Base-by-base conservation (phyloP, 2,797 vertebrate species). In the Psittacula echo region DNA sequence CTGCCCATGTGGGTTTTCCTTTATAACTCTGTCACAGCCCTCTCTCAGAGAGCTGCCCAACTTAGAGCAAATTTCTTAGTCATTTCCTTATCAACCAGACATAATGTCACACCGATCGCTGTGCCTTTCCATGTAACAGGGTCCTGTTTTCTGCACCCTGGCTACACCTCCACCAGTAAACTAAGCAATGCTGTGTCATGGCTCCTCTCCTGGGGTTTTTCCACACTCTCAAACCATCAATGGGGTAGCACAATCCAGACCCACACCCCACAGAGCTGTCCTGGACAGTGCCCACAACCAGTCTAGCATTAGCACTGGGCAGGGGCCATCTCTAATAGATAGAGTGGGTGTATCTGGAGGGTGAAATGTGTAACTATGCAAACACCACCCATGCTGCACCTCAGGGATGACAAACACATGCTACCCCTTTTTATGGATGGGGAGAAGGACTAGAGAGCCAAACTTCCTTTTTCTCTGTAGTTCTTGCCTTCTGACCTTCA, bases 241-340 rank as follows among this genome's bases (percentile, higher is more conserved):
- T 42, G 54, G 24, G 32, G 18, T 9, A 32, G 19, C 54, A 29
- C 2, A 1, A 13, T n/a, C 53, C 44, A 30, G 45, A 42, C 24
- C 26, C 4, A 1, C 2, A 2, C 8, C 7, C 19, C 39, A 5
- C 50, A 60, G 27, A 0, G 0, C 7, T 76, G 19, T 66, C 48
- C 61, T 12, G 2, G 26, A 47, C 5, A 2, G 48, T 56, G 41
- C 10, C 62, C 61, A n/a, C 30, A 37, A 44, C 37, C 3, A 3
- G 16, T 13, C n/a, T 8, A 44, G 44, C 37, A 4, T 56, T 56
- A 72, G n/a, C 29, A 51, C 50, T 53, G 50, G 34, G 12, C 45
- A 82, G 29, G 12, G 26, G 5, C 24, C 24, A 5, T 39, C 47
- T 39, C 41, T 51, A 12, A 56, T 4, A 79, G 32, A 45, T 11